Evolutionary conservation across 1,140 invertebrate genomes (phyloP), one percentile per base, ranked within the genome.

Genomic region (Orchestia grillus): DNA sequence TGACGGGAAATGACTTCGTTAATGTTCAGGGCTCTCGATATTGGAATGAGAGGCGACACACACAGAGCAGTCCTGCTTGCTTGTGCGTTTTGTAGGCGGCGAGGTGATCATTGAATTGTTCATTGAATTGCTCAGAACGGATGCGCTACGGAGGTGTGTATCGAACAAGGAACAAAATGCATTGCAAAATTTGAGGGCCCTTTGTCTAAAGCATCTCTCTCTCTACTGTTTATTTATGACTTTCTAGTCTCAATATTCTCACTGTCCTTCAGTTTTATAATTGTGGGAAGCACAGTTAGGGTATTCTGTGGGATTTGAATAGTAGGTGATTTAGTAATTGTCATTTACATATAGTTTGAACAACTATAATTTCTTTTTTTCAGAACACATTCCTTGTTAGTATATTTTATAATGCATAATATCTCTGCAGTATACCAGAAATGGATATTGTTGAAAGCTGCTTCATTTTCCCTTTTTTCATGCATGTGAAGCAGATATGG

Each of bases 1-100:
- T 47, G 44, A 44, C 43, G 92, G 92, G 92, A 45, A 94, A 94
- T 94, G 92, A 94, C 92, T 94, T 94, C 3, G 92, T 90, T 90
- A 90, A 90, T 90, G 88, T 28, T 42, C n/a, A 42, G 41, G 88
- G 88, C 88, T 42, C 88, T 44, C 41, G n/a, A 44, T 90, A 90
- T 90, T 90, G 88, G 88, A 90, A 90, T 90, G 88, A 90, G 88
- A 44, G 41, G n/a, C 88, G 88, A 90, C 41, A 28, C 47, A 90
- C 41, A 28, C 47, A 77, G 62, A 77, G 28, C 62, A 28, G 47
- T 53, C 47, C 36, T 77, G 62, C 62, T 77, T 77, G 62, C 62
- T 15, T 77, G 62, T 77, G 62, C n/a, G n/a, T n/a, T n/a, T 77
- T 77, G 1, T 77, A 77, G 62, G 62, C 28, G 15, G n/a, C n/a